A percentile compares a stretch with the other conserved stretches of the same genome.
Evolutionary conservation across 1,140 invertebrate genomes (phyloP).

Genomic region (Ceratoteleas bidentatus): DNA sequence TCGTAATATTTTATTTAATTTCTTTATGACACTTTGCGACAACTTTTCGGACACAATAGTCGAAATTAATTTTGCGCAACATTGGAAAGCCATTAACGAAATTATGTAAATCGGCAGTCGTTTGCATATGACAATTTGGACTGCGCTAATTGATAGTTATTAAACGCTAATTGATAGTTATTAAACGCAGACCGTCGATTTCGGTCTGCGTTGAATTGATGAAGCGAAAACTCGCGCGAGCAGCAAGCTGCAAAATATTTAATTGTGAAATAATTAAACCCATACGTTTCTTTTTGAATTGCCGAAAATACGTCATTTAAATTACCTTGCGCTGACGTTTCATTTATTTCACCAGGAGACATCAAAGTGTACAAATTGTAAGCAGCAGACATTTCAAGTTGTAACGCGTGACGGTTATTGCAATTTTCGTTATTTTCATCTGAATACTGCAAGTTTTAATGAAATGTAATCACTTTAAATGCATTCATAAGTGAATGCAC

Average conservation of each 20-base stretch:
- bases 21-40: not conserved
- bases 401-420: not conserved
- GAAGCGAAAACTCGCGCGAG: not conserved
- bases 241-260: constrained; percentile 6
- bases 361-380: constrained; percentile 44
- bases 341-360: constrained; percentile 18
- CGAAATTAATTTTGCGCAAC: constrained; percentile 30
- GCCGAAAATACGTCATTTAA: constrained; percentile 19
- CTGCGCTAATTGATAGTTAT: constrained; percentile 34
- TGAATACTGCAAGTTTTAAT: constrained; percentile 23
- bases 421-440: constrained; percentile 18
- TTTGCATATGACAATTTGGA: constrained; percentile 31
- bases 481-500: constrained; percentile 14
- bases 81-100: constrained; percentile 10
- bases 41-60: constrained; percentile 9
- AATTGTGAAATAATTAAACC: constrained; percentile 32
- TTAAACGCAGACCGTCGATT: constrained; percentile 13
- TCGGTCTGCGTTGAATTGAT: not conserved
- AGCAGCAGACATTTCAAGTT: constrained; percentile 7
- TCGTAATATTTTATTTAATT: constrained; percentile 34
- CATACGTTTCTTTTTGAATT: not conserved
- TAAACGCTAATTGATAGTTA: constrained; percentile 40
- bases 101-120: constrained; percentile 33
- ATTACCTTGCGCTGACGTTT: constrained; percentile 8
- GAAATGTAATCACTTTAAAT: constrained; percentile 35